Evolutionary conservation across 2,797 vertebrate genomes (phyloP), one percentile per base, ranked within the genome.

Genomic region (Aldrovandia affinis): DNA sequence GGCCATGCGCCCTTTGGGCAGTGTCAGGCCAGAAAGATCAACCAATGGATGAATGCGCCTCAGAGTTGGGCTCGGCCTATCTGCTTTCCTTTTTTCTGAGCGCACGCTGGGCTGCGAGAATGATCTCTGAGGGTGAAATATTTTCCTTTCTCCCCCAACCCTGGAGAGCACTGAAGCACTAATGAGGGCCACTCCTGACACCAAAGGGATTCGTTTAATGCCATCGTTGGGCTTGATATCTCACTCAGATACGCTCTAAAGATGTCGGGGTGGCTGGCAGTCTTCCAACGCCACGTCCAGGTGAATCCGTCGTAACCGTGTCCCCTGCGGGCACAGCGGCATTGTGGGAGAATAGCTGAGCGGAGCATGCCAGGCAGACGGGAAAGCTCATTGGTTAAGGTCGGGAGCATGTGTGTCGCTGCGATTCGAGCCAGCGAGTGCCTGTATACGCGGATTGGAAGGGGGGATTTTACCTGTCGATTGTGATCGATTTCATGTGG

Each of bases 91-190:
- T 75, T n/a, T 75, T 44, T 18, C 36, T 5, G 39, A 44, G 70
- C 39, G 18, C 36, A 44, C 42, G 70, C 36, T 42, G 20, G 10
- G 70, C 42, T 9, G 22, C 39, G 39, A 47, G 73, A 44, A 47
- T 44, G 44, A 44, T 77, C 73, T 25, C 73, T 77, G 9, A 9
- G 73, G n/a, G 73, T 77, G 73, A 77, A 77, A 25, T 47, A 47
- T n/a, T 77, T 77, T 28, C 42, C 42, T 77, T 77, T 44, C 36
- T n/a, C 2, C 7, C 42, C 73, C 22, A 77, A 77, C 42, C 39
- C 73, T 47, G 73, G 22, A 44, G 73, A 77, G 73, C 42, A 25
- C 73, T 77, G 42, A 44, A 77, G 73, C 7, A 77, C 73, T 77
- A 77, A 77, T 42, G 25, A 77, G 9, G 20, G 73, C 39, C 42